Conservation (phyloP, 2,888 invertebrate genomes). For the Coelogynopora nodosa region DNA sequence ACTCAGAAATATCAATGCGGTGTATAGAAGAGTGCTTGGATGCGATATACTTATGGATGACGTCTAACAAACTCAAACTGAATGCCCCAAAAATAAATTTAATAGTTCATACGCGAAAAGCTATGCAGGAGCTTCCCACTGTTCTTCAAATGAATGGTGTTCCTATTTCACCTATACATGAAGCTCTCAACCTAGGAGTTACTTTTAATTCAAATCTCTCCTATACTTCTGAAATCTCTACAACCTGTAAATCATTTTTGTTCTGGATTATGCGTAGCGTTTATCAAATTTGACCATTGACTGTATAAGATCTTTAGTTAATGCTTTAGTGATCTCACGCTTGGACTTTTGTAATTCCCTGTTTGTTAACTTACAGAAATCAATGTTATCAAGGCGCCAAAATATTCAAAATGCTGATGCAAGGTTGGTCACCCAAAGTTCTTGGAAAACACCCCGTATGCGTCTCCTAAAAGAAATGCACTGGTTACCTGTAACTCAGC, state of each 20-base stretch:
- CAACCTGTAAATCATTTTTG: conserved; percentile 13
- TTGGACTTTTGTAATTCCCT: conserved; percentile 24
- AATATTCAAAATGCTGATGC: not conserved
- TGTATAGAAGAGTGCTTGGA: conserved; percentile 24
- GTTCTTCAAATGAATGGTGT: conserved; percentile 25
- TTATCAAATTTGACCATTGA: not conserved
- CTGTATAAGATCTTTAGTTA: conserved; percentile 22
- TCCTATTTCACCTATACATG: not conserved
- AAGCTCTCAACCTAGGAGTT: conserved; percentile 1
- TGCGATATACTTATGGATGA: conserved; percentile 21
- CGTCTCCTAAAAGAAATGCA: not conserved
- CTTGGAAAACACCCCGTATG: not conserved
- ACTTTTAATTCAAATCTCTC: not conserved
- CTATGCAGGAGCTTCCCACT: conserved; percentile 12
- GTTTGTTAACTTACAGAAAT: conserved; percentile 13
- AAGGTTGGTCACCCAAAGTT: not conserved
- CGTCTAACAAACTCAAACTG: conserved; percentile 10
- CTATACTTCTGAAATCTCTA: not conserved
- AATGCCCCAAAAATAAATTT: conserved; percentile 10
- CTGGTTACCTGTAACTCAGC: not conserved
- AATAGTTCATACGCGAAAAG: conserved; percentile 27
- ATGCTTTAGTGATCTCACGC: conserved; percentile 9
- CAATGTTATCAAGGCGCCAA: conserved; percentile 12
- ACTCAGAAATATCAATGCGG: conserved; percentile 5
- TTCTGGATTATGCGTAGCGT: conserved; percentile 1